Conservation (phyloP, 2,113 vertebrate species). For the Heptranchias perlo region DNA sequence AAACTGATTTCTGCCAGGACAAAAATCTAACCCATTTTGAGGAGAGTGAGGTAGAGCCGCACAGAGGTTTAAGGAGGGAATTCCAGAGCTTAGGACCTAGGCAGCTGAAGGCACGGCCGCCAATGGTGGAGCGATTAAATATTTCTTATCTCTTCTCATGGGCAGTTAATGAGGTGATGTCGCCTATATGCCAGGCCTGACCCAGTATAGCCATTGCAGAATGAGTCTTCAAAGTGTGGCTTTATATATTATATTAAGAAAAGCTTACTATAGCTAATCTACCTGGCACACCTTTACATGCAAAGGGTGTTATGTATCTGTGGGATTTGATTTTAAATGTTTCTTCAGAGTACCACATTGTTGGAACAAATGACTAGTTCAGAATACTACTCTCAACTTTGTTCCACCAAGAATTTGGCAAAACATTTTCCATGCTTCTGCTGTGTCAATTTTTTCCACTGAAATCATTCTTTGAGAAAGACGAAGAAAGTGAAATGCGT, state of each 20-base stretch:
- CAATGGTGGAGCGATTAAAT: no score
- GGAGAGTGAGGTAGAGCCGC: no score
- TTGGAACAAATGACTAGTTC: neutral
- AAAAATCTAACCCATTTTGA: no score
- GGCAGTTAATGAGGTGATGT: no score
- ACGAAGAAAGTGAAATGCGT: neutral
- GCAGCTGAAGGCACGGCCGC: no score
- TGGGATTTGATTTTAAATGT: neutral
- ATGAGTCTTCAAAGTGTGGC: neutral
- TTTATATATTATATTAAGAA: neutral
- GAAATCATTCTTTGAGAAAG: neutral
- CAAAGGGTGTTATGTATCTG: neutral
- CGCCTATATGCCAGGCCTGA: no score
- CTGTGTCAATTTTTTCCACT: neutral
- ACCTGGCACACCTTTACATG: neutral
- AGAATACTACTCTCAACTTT: neutral
- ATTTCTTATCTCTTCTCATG: neutral
- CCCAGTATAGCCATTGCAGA: neutral
- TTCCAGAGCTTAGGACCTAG: no score
- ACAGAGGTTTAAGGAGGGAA: no score
- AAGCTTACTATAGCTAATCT: neutral
- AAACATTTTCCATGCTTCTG: neutral
- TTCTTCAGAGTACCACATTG: neutral
- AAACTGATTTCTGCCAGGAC: no score
- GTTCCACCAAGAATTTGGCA: neutral